Evolutionary conservation across 2,888 invertebrate species (phyloP), one percentile per base, ranked within the genome.

Genomic region (Limnephilus lunatus): DNA sequence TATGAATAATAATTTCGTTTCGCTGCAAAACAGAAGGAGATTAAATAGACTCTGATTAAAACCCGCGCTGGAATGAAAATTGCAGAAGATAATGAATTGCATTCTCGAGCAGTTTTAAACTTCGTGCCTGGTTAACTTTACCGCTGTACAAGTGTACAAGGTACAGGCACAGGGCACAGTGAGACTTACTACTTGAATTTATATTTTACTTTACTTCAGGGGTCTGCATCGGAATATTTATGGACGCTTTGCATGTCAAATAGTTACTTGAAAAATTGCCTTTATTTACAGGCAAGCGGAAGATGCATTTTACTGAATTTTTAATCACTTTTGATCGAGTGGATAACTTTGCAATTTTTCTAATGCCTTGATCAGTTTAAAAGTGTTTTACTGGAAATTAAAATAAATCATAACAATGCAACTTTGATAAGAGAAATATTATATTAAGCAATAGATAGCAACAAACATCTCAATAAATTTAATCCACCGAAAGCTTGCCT

Each of bases 41-140:
- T 89, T 89, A 53, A 53, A 87, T 87, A 86, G 44, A 89, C 12
- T 12, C 81, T 89, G 68, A 89, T 89, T 89, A 89, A 89, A 89
- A 80, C 30, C 32, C 80, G 15, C 3, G 32, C 39, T 12, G 30
- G 44, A 86, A 48, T 35, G 39, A 35, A 80, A 89, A 89, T 35
- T 89, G 68, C 25, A 80, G 32, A 80, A 89, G 80, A 80, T 89
- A 89, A 89, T 88, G 32, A 88, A 88, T 88, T 68, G 80, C 88
- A 88, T 89, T 81, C 80, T 32, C 35, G 35, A 80, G 88, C 68
- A 39, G 31, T 87, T 48, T 48, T 53, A 30, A 53, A 89, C 32
- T 80, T 80, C 81, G 80, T 81, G 88, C 30, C 39, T 89, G 80
- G 88, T 35, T 85, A 35, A 85, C 85, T 82, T 32, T 82, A 19